Conservation (phyloP, 2,113 vertebrate genomes). For the Elanoides forficatus region DNA sequence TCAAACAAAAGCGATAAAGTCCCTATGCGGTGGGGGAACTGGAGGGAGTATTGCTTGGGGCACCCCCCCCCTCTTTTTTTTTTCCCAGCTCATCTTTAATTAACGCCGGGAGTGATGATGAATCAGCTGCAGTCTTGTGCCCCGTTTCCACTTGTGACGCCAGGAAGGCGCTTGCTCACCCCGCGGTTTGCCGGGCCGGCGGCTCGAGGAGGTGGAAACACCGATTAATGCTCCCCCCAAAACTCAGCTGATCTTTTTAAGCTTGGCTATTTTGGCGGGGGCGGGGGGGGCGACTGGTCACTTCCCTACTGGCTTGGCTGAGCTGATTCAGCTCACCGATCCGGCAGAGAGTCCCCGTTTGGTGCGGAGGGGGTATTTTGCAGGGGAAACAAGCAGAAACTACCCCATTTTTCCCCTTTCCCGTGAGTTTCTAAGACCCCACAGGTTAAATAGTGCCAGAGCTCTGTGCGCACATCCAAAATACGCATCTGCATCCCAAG, state of each 20-base stretch:
- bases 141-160: neutral
- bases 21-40: neutral
- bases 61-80: rapidly evolving
- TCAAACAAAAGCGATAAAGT: neutral
- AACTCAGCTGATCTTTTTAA: neutral
- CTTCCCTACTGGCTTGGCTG: neutral
- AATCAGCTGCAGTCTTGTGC: neutral
- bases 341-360: neutral
- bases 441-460: neutral
- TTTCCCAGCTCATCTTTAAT: neutral
- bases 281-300: no score
- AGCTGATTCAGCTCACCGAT: neutral
- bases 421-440: neutral
- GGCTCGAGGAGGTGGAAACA: neutral
- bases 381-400: neutral
- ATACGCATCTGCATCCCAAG: neutral
- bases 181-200: rapidly evolving
- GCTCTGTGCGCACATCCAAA: rapidly evolving
- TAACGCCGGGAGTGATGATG: neutral
- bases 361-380: neutral
- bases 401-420: rapidly evolving
- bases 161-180: neutral
- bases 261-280: neutral
- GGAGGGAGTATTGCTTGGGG: neutral
- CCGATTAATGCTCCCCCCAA: neutral